Conservation (phyloP, 2,113 vertebrate genomes). For the Diphyllodes magnificus region DNA sequence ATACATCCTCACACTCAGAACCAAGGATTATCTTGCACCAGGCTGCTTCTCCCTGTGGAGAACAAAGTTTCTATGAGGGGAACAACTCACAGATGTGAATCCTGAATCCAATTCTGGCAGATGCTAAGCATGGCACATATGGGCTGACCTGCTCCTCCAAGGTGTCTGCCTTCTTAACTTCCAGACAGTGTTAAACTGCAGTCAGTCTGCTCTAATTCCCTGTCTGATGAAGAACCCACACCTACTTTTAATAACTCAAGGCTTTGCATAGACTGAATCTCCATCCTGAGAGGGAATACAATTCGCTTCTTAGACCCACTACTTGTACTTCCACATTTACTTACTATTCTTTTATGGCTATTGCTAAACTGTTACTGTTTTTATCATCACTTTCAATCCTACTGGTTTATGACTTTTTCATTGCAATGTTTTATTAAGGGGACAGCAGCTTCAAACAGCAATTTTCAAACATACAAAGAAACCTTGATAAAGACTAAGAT, state of each 20-base stretch:
- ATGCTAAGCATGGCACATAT: background rate
- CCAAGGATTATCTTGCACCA: background rate
- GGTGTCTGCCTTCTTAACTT: background rate
- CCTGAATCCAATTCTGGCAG: background rate
- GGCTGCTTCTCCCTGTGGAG: background rate
- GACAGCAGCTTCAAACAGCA: background rate
- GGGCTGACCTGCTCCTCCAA: background rate
- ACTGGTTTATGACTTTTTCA: constrained; percentile 42
- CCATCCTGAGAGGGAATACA: background rate
- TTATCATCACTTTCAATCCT: constrained; percentile 26
- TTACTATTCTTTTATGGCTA: background rate
- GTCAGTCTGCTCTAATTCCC: background rate
- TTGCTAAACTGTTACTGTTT: background rate
- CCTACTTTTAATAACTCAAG: background rate
- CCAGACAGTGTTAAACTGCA: background rate
- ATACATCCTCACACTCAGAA: background rate
- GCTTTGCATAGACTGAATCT: background rate
- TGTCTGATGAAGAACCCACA: background rate
- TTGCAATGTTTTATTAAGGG: background rate
- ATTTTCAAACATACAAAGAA: constrained; percentile 44
- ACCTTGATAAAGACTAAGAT: background rate
- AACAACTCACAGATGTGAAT: background rate
- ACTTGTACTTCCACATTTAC: background rate
- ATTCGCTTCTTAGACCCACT: background rate
- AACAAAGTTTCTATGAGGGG: background rate